phyloP scores from a whole-genome alignment of 2,113 vertebrate species.

The Poeciliopsis retropinna region DNA sequence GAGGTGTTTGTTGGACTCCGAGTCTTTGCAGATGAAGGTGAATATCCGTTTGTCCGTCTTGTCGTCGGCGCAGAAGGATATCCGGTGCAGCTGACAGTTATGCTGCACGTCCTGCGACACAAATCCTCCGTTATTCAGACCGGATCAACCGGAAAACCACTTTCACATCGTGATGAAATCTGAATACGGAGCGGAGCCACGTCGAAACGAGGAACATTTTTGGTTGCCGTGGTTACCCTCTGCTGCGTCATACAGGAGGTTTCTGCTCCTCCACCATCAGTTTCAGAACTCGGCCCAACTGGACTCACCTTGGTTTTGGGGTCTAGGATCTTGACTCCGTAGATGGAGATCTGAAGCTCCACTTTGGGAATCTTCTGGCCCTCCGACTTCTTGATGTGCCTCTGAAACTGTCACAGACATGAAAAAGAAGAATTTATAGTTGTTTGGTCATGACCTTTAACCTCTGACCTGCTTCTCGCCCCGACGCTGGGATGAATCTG shows the following conservation, averaged over 20 bases:
- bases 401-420: conserved; percentile 87
- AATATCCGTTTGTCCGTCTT: conserved; percentile 99
- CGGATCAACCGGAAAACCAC: no score
- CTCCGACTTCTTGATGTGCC: conserved; percentile 98
- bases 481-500: no score
- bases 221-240: no score
- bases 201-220: no score
- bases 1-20: conserved; percentile 96
- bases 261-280: background rate
- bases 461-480: background rate
- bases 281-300: background rate
- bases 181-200: no score
- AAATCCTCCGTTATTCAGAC: conserved; percentile 9
- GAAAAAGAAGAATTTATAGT: background rate
- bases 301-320: conserved; percentile 92
- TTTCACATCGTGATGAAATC: no score
- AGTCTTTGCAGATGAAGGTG: conserved; percentile 99
- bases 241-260: no score
- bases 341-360: conserved; percentile 97
- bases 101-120: conserved; percentile 91
- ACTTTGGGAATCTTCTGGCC: conserved; percentile 97
- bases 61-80: conserved; percentile 99
- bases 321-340: conserved; percentile 97
- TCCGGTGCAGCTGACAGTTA: conserved; percentile 96
- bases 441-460: background rate